These are phyloP conservation scores for Caenorhabditis angaria DNA, from an alignment of 2,888 invertebrate genomes.

Conservation along the genomic window DNA sequence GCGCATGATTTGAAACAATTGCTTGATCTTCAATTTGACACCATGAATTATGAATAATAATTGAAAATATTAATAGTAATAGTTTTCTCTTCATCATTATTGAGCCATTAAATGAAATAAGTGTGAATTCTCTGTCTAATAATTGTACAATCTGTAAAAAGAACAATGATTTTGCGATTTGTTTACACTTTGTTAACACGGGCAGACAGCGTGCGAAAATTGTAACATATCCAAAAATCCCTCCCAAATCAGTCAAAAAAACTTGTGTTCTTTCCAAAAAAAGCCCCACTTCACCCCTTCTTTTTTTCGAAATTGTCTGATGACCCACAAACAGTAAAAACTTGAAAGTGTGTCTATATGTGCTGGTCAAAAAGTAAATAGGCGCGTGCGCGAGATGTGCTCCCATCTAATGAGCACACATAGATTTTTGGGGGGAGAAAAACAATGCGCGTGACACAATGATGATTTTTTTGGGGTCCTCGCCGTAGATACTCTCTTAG, in stretches of 20 bases:
- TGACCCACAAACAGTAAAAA: neutral
- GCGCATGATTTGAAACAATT: slow-evolving; percentile 37
- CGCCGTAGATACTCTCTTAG: too few relatives aligned
- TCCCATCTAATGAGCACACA: slow-evolving; percentile 1
- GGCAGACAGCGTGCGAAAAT: neutral
- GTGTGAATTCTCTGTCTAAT: neutral
- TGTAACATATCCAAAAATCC: neutral
- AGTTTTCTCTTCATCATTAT: neutral
- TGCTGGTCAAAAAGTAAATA: slow-evolving; percentile 3
- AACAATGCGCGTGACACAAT: slow-evolving; percentile 8
- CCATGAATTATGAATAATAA: neutral
- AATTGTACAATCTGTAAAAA: neutral
- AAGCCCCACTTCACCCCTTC: neutral
- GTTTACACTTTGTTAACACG: neutral
- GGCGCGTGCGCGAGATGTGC: slow-evolving; percentile 4
- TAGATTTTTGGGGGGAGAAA: neutral
- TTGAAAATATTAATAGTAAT: neutral
- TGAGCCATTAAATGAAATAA: neutral
- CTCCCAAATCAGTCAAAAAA: too few relatives aligned
- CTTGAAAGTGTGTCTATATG: neutral
- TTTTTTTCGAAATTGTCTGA: too few relatives aligned
- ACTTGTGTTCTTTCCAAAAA: neutral
- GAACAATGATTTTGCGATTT: too few relatives aligned
- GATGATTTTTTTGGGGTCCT: neutral
- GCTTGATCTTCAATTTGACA: slow-evolving; percentile 26